Percentiles rank a stretch among this genome's conserved stretches.
phyloP scores from a whole-genome alignment of 2,888 invertebrate species.

The Neoascia interrupta region DNA sequence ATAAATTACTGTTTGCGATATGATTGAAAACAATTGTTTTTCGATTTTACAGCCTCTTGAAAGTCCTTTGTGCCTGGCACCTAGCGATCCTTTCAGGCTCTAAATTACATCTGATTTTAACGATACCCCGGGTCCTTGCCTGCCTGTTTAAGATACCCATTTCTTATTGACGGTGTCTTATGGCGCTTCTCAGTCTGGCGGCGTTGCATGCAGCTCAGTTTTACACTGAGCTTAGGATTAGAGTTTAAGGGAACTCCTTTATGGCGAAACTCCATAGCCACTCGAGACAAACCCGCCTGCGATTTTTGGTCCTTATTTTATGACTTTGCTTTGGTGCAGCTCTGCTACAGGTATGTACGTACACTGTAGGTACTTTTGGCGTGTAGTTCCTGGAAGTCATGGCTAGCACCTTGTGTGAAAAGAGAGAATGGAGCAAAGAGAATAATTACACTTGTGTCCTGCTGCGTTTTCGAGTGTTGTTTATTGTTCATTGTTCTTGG shows the following conservation, averaged over 20 bases:
- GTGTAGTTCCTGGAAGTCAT: conserved; percentile 35
- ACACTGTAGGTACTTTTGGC: not conserved
- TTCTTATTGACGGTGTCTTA: conserved; percentile 52
- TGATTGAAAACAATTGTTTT: conserved; percentile 63
- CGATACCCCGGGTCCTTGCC: conserved; percentile 7
- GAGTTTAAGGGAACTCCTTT: conserved; percentile 49
- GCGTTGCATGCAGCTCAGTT: conserved; percentile 5
- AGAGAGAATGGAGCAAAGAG: conserved; percentile 25
- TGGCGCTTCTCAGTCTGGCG: conserved; percentile 64
- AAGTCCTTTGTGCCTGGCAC: conserved; percentile 60
- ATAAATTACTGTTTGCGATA: conserved; percentile 59
- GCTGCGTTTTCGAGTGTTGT: conserved; percentile 73
- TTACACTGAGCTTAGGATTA: conserved; percentile 24
- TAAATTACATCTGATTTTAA: conserved; percentile 49
- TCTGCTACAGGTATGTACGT: conserved; percentile 14
- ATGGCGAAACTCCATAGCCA: conserved; percentile 51
- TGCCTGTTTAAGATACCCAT: not conserved
- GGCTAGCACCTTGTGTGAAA: conserved; percentile 54
- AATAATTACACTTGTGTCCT: conserved; percentile 66
- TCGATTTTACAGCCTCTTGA: conserved; percentile 63
- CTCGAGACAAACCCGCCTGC: conserved; percentile 52
- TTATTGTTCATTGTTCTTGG: conserved; percentile 72
- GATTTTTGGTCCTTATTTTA: conserved; percentile 45
- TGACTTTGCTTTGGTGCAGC: too few relatives aligned
- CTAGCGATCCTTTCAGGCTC: conserved; percentile 49